These are phyloP conservation scores for Eriocheir sinensis DNA, from an alignment of 1,140 invertebrate species.

Conservation along the genomic window DNA sequence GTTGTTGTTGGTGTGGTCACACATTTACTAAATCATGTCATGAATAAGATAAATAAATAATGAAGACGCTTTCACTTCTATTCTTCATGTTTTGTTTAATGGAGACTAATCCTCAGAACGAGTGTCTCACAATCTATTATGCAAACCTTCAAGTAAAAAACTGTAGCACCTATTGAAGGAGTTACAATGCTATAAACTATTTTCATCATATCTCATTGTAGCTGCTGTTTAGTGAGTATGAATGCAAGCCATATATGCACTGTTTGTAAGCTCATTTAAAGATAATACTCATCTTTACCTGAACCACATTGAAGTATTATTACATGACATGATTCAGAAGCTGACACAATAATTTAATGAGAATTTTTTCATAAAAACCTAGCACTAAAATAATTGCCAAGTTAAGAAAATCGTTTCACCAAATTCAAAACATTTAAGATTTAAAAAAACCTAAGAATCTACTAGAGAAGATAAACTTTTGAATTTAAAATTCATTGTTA, in stretches of 20 bases:
- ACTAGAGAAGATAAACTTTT: constrained; percentile 29
- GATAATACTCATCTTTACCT: background rate
- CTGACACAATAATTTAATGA: background rate
- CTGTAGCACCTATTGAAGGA: no score
- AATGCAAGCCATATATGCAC: no score
- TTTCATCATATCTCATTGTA: no score
- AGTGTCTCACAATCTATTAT: background rate
- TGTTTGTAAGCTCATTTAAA: background rate
- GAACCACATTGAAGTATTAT: background rate
- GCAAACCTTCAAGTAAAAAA: background rate
- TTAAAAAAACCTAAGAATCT: constrained; percentile 49
- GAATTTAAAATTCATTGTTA: constrained; percentile 48
- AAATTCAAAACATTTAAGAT: background rate
- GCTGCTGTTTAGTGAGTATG: no score
- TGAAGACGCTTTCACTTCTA: background rate
- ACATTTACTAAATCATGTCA: background rate
- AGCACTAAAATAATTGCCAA: background rate
- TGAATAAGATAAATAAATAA: background rate
- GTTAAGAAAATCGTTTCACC: background rate
- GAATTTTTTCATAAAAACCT: background rate
- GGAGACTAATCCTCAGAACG: background rate
- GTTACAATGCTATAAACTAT: no score
- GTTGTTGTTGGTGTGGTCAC: constrained; percentile 59
- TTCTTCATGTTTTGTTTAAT: background rate
- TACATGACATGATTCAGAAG: background rate